These are phyloP conservation scores for Diarsia rubi DNA, from an alignment of 2,888 invertebrate genomes.

Conservation along the genomic window DNA sequence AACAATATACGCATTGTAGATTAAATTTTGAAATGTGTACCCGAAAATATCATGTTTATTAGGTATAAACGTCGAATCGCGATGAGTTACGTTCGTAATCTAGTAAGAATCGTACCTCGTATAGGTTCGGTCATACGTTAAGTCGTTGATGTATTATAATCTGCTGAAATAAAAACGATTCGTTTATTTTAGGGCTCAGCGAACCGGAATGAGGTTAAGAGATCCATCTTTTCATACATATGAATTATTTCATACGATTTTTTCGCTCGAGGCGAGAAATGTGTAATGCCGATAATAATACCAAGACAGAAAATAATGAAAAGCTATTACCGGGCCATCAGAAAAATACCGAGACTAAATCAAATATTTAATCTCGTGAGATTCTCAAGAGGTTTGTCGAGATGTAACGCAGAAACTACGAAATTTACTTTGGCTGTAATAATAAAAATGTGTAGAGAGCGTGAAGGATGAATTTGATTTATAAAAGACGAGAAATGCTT, in stretches of 20 bases:
- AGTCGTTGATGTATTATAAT: constrained; percentile 86
- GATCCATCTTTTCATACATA: constrained; percentile 34
- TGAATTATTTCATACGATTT: constrained; percentile 35
- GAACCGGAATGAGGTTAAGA: constrained; percentile 59
- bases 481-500: constrained; percentile 15
- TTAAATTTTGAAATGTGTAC: constrained; percentile 71
- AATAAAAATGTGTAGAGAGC: constrained; percentile 57
- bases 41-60: constrained; percentile 85
- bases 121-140: constrained; percentile 80
- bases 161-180: constrained; percentile 81
- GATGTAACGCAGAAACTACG: constrained; percentile 55
- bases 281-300: constrained; percentile 51
- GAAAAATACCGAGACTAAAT: constrained; percentile 57
- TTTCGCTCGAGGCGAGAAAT: constrained; percentile 35
- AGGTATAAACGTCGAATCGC: constrained; percentile 80
- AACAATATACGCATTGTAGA: constrained; percentile 65
- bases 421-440: constrained; percentile 58
- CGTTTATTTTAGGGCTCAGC: constrained; percentile 75
- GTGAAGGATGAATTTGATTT: constrained; percentile 46
- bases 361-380: constrained; percentile 58
- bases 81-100: constrained; percentile 81
- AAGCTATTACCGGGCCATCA: constrained; percentile 56
- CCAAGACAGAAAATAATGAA: constrained; percentile 53
- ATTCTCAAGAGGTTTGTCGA: constrained; percentile 51
- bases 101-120: constrained; percentile 73